phyloP scores from a whole-genome alignment of 2,113 vertebrate species.

The Picathartes gymnocephalus region DNA sequence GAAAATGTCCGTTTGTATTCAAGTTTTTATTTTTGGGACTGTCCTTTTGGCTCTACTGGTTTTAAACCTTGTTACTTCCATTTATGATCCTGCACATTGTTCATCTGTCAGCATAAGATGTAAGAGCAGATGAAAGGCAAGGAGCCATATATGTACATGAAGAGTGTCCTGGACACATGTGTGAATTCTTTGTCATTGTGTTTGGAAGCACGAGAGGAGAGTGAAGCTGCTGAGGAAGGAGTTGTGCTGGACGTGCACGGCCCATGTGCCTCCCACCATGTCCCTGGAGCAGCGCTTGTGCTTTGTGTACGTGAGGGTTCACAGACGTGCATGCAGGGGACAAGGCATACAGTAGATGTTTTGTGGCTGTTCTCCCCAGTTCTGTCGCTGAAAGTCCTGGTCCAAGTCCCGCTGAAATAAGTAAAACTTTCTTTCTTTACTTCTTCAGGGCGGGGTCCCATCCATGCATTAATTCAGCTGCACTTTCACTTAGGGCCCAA shows the following conservation, averaged over 20 bases:
- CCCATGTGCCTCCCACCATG: not conserved
- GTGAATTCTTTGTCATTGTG: not conserved
- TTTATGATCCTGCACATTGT: not conserved
- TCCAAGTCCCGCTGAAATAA: not conserved
- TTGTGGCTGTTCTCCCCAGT: not conserved
- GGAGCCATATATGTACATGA: not conserved
- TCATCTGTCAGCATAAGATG: not conserved
- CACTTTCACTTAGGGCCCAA: not conserved
- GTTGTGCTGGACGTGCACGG: not conserved
- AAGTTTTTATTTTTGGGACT: not conserved
- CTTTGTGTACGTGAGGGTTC: not conserved
- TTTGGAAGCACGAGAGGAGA: not conserved
- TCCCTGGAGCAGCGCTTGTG: not conserved
- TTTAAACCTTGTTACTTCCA: not conserved
- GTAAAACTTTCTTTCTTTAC: not conserved
- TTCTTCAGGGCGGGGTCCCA: not conserved
- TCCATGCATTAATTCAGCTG: not conserved
- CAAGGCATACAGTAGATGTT: not conserved
- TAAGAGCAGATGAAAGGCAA: not conserved
- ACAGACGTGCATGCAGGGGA: not conserved
- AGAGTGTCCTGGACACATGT: not conserved
- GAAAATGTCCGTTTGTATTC: not conserved
- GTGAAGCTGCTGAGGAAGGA: not conserved
- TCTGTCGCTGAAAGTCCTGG: not conserved
- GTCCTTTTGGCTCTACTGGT: not conserved